Evolutionary conservation across 92 coral and sea anemone genomes (phyloP).

Genomic region (Phenganax stokvisi): DNA sequence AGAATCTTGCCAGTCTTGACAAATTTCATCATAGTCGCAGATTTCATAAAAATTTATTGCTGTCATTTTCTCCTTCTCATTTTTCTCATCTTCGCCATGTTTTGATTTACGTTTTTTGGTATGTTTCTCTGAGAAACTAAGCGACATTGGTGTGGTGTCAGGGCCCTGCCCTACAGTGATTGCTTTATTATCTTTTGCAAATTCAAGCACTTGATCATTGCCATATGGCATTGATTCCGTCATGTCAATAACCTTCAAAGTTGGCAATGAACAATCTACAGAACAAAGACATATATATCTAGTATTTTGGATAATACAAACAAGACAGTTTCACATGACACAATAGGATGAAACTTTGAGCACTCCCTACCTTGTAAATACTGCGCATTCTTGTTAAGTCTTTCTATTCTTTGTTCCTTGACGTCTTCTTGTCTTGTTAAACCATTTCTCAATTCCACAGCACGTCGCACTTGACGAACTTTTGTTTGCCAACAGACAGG

Average conservation of each 20-base stretch:
- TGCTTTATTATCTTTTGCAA: background rate
- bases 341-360: no score
- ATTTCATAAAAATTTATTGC: conserved; percentile 70
- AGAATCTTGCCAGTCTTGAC: conserved; percentile 82
- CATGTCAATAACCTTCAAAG: conserved; percentile 71
- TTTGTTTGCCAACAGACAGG: conserved; percentile 94
- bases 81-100: background rate
- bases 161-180: conserved; percentile 42
- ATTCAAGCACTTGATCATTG: background rate
- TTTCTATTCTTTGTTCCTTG: background rate
- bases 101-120: conserved; percentile 65
- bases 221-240: conserved; percentile 33
- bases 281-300: background rate
- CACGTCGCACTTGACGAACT: conserved; percentile 73
- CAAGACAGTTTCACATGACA: no score
- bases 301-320: no score
- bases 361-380: background rate
- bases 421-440: conserved; percentile 20
- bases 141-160: conserved; percentile 74
- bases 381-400: background rate
- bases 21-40: conserved; percentile 75
- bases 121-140: conserved; percentile 56
- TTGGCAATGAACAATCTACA: conserved; percentile 65
- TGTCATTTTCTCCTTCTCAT: background rate
- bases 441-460: conserved; percentile 81